These are phyloP conservation scores for Drosophila barbarae DNA, from an alignment of 2,888 invertebrate species.

Conservation along the genomic window DNA sequence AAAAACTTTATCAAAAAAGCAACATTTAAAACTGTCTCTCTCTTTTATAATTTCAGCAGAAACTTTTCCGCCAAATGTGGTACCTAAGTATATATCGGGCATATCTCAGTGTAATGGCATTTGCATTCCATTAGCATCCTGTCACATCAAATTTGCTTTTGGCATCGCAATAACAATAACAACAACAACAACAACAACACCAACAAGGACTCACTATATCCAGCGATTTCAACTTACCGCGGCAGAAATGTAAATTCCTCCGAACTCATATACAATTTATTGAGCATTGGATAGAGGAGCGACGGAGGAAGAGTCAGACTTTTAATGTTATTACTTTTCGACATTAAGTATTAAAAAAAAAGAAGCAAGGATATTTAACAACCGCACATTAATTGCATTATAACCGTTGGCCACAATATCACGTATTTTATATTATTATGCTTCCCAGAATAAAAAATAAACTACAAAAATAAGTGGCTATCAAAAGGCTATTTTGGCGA, in stretches of 20 bases:
- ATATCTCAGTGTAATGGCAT: constrained; percentile 24
- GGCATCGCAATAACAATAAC: constrained; percentile 8
- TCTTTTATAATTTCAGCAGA: constrained; percentile 16
- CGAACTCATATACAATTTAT: constrained; percentile 68
- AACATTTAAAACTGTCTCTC: neutral
- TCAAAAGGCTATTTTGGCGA: constrained; percentile 40
- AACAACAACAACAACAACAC: neutral
- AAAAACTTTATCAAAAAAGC: neutral
- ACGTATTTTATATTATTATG: constrained; percentile 7
- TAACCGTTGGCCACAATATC: neutral
- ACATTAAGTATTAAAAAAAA: constrained; percentile 21
- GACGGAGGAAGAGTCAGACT: constrained; percentile 38
- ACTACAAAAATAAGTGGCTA: constrained; percentile 28
- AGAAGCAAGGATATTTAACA: constrained; percentile 12
- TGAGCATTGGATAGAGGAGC: constrained; percentile 39
- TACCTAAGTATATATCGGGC: neutral
- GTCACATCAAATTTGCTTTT: constrained; percentile 37
- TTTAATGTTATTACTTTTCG: constrained; percentile 27
- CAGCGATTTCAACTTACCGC: constrained; percentile 59
- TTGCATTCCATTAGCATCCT: constrained; percentile 42
- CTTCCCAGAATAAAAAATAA: neutral
- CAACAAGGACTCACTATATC: constrained; percentile 1
- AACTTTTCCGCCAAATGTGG: constrained; percentile 9
- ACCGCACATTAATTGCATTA: constrained; percentile 18
- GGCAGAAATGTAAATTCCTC: constrained; percentile 76